Evolutionary conservation across 2,797 vertebrate genomes (phyloP).

Genomic region (Lophotriccus pileatus): DNA sequence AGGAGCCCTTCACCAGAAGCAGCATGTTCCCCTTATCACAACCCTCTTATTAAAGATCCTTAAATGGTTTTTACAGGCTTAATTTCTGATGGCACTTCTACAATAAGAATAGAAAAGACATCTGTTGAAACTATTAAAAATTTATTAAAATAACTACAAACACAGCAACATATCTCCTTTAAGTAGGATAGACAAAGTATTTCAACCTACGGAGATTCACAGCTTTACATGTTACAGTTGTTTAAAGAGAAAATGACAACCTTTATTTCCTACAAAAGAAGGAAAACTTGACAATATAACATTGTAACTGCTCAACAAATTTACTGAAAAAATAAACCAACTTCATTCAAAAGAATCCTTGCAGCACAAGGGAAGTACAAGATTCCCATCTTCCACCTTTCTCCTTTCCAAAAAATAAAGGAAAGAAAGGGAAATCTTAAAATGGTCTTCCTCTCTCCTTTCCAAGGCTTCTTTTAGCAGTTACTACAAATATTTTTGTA

Average conservation of each 20-base stretch:
- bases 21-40: neutral
- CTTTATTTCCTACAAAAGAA: neutral
- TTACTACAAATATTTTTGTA: neutral
- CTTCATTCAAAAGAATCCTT: neutral
- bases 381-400: neutral
- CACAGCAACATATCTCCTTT: neutral
- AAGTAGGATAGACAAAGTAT: neutral
- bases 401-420: neutral
- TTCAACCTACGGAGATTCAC: neutral
- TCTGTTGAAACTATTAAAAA: neutral
- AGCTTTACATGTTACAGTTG: neutral
- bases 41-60: neutral
- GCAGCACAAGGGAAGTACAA: neutral
- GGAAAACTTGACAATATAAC: neutral
- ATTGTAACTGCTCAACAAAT: neutral
- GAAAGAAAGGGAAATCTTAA: neutral
- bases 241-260: neutral
- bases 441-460: neutral
- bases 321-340: neutral
- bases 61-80: neutral
- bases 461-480: neutral
- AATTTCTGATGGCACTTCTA: neutral
- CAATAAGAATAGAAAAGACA: neutral
- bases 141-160: neutral
- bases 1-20: neutral